These are phyloP conservation scores for Sebastiscus albofasciatus DNA, from an alignment of 2,797 vertebrate genomes.

Conservation along the genomic window DNA sequence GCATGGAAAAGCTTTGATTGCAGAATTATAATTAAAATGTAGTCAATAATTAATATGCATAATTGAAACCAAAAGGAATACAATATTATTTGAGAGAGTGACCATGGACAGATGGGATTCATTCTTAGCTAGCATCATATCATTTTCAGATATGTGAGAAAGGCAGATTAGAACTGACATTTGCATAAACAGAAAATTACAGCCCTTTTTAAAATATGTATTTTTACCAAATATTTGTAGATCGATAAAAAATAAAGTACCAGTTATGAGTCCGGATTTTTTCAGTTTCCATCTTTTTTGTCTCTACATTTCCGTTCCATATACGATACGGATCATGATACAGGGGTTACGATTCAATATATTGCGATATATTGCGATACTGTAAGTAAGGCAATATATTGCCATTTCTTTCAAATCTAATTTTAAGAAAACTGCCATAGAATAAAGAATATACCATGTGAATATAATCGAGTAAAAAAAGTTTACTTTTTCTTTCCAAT, in stretches of 20 bases:
- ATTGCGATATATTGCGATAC: no score
- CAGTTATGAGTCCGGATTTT: no score
- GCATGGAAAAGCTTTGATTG: constrained; percentile 18
- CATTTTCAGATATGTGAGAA: background rate
- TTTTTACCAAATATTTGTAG: background rate
- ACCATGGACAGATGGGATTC: background rate
- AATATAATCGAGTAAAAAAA: no score
- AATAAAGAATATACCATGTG: no score
- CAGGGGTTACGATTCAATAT: no score
- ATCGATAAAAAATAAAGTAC: background rate
- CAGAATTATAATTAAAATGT: constrained; percentile 30
- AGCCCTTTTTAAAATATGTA: background rate
- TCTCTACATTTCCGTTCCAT: background rate
- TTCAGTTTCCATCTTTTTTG: background rate
- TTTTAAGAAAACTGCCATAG: no score
- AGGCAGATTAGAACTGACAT: background rate
- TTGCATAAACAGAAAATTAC: background rate
- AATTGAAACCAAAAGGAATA: constrained; percentile 11
- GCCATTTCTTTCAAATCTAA: no score
- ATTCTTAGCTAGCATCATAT: background rate
- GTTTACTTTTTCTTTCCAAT: no score
- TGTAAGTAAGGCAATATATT: no score
- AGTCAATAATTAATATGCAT: constrained; percentile 14
- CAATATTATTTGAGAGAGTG: background rate
- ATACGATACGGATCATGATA: no score